Conservation (phyloP, 1,140 invertebrate species). For the Leptestheria dahalacensis region DNA sequence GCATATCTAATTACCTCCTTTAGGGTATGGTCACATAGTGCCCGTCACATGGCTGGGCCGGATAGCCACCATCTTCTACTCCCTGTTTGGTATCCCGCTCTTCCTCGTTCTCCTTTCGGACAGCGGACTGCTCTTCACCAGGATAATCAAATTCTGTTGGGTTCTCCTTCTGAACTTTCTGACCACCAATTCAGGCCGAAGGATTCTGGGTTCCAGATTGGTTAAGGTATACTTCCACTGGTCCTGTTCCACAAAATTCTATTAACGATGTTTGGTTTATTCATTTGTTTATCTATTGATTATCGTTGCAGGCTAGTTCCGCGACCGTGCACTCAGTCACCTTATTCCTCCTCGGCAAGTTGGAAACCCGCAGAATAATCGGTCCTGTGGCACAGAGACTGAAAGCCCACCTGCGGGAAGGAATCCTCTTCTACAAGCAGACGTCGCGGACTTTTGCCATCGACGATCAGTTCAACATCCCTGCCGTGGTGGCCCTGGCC, state of each 20-base stretch:
- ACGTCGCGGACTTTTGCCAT: constrained; percentile 28
- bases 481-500: constrained; percentile 65
- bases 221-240: constrained; percentile 64
- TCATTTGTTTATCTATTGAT: too few relatives aligned
- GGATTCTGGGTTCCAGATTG: constrained; percentile 51
- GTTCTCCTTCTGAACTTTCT: constrained; percentile 70
- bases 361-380: background rate
- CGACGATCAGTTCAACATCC: constrained; percentile 86
- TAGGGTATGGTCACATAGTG: constrained; percentile 87
- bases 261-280: too few relatives aligned
- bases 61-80: constrained; percentile 79
- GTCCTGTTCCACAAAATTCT: background rate
- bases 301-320: background rate
- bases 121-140: constrained; percentile 79
- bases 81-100: constrained; percentile 86
- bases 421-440: background rate
- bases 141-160: constrained; percentile 86
- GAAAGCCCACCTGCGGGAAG: background rate
- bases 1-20: too few relatives aligned
- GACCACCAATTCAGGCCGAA: constrained; percentile 66
- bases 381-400: background rate
- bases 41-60: constrained; percentile 70
- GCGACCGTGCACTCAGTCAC: background rate
- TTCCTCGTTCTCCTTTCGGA: constrained; percentile 81
- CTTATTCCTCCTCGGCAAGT: background rate